Percentiles rank a stretch among this genome's conserved stretches.
phyloP scores from a whole-genome alignment of 2,888 invertebrate genomes.

The Trichopoda pennipes region DNA sequence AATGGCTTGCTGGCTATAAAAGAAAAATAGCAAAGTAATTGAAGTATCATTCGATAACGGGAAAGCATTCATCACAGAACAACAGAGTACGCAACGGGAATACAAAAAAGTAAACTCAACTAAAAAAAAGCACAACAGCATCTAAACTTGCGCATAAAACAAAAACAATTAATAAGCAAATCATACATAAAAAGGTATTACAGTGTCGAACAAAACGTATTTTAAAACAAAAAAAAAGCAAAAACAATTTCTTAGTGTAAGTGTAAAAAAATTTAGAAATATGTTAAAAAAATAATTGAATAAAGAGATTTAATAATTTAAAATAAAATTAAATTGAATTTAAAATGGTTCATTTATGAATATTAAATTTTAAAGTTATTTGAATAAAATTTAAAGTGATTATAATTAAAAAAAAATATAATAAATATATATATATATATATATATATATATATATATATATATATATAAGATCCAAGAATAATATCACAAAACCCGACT shows the following conservation, averaged over 20 bases:
- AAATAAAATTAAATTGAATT: too few species aligned
- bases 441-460: too few species aligned
- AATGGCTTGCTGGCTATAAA: constrained; percentile 71
- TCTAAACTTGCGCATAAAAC: constrained; percentile 60
- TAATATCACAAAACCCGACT: too few species aligned
- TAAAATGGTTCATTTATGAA: too few species aligned
- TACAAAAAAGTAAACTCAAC: constrained; percentile 41
- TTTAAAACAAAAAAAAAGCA: neutral
- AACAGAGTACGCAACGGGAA: constrained; percentile 63
- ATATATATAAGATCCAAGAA: too few species aligned
- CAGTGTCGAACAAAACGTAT: constrained; percentile 30
- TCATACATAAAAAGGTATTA: constrained; percentile 10
- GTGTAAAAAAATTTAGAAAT: neutral
- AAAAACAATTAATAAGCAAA: constrained; percentile 43
- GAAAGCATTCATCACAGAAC: constrained; percentile 59
- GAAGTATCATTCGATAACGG: constrained; percentile 72
- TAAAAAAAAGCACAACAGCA: constrained; percentile 4
- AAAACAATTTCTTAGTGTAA: neutral
- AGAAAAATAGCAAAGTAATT: constrained; percentile 68
- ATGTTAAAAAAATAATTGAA: too few species aligned
- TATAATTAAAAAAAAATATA: too few species aligned
- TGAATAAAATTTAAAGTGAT: too few species aligned
- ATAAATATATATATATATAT: too few species aligned
- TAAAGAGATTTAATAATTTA: too few species aligned
- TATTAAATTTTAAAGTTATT: too few species aligned